A percentile compares a stretch with the other conserved stretches of the same genome.
These are phyloP conservation scores for Scaptomyza flava DNA, from an alignment of 2,888 invertebrate species.

Conservation along the genomic window DNA sequence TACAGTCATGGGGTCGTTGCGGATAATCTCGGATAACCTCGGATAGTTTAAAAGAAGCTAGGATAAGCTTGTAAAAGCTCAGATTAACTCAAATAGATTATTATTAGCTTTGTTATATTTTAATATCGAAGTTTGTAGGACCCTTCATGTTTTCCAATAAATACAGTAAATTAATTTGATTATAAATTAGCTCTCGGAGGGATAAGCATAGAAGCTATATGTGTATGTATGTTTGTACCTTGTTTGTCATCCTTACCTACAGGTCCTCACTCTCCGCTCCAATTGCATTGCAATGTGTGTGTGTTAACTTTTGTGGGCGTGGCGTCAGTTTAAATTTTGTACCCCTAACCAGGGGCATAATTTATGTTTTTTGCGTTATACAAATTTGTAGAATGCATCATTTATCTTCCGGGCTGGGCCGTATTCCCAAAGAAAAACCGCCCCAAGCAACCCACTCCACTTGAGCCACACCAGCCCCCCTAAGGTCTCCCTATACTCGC, in stretches of 20 bases:
- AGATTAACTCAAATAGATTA: neutral
- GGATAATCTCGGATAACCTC: constrained; percentile 4
- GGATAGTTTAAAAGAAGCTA: neutral
- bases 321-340: constrained; percentile 36
- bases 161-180: constrained; percentile 24
- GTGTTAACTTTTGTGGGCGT: constrained; percentile 33
- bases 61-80: neutral
- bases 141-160: constrained; percentile 1
- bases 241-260: constrained; percentile 34
- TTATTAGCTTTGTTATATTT: neutral
- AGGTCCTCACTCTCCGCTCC: constrained; percentile 1
- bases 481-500: constrained; percentile 36
- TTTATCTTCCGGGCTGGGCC: constrained; percentile 64
- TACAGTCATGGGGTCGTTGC: neutral
- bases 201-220: constrained; percentile 19
- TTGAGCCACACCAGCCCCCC: neutral
- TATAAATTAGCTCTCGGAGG: constrained; percentile 16
- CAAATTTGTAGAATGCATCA: constrained; percentile 74
- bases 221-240: constrained; percentile 6
- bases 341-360: constrained; percentile 57
- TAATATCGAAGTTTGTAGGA: too few relatives aligned
- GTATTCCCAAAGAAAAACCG: constrained; percentile 21
- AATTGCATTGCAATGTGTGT: constrained; percentile 11
- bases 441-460: constrained; percentile 28
- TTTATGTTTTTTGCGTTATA: constrained; percentile 73